Evolutionary conservation across 2,797 vertebrate species (phyloP), one percentile per base, ranked within the genome.

Genomic region (Microctenopoma stevenorrisi): DNA sequence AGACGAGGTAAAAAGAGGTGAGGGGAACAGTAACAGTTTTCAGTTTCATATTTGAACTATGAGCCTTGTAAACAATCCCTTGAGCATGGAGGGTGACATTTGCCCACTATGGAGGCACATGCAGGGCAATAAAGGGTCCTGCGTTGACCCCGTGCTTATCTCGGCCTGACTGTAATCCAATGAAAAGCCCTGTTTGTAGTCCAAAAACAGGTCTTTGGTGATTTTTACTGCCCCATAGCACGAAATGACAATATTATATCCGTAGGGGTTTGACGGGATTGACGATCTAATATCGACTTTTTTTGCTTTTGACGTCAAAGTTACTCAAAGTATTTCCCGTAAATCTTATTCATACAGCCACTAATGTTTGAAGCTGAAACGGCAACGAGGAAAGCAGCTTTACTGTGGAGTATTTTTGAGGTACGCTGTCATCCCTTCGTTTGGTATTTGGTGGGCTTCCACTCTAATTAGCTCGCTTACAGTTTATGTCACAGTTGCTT

Each of bases 21-120:
- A 84, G 55, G 42, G 68, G 60, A 76, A 76, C 53, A 76, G 76
- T 68, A 78, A 85, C 78, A 77, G 78, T 79, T 83, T 86, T 78
- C 76, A 82, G 61, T 83, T 82, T 79, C 61, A 48, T 22, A 69
- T 87, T 66, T 82, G 70, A 88, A 79, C 82, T 72, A 12, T 62
- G 40, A 72, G 75, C 53, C 60, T 76, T 54, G 66, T 81, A 76
- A 86, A 82, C 83, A 79, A 70, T 69, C 66, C 60, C 54, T 48
- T 15, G n/a, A 68, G 71, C 67, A 30, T 56, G 14, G 40, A 72
- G 52, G 43, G 58, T 70, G 68, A 81, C 73, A 81, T 85, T 81
- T 74, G 60, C 62, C 67, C 60, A 25, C 58, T 55, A 61, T 13
- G 50, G 51, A 71, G 63, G 60, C 4, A 42, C 54, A 70, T 13